Percentiles rank a stretch among this genome's conserved stretches.
Evolutionary conservation across 2,797 vertebrate species (phyloP).

Genomic region (Tympanoctomys barrerae): DNA sequence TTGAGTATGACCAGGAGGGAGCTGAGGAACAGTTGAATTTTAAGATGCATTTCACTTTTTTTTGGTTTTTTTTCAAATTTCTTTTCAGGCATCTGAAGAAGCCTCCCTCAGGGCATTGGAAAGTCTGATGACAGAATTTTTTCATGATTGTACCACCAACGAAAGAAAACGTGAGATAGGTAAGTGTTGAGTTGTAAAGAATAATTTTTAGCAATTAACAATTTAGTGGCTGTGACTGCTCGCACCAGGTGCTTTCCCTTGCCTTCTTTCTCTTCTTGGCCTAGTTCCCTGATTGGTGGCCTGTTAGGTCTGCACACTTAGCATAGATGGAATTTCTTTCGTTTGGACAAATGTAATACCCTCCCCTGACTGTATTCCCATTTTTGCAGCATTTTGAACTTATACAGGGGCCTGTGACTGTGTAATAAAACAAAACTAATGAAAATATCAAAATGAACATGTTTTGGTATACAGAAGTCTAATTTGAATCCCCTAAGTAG

Average conservation of each 20-base stretch:
- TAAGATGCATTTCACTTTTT: neutral
- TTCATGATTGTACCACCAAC: constrained; percentile 97
- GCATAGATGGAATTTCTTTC: constrained; percentile 32
- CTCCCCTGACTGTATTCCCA: neutral
- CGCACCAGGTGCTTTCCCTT: neutral
- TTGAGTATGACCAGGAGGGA: neutral
- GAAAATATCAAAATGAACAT: neutral
- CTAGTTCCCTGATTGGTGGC: neutral
- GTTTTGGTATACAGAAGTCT: neutral
- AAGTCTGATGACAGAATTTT: constrained; percentile 99
- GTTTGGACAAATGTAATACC: neutral
- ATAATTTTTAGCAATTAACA: neutral
- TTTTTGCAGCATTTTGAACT: constrained; percentile 5
- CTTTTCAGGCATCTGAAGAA: constrained; percentile 95
- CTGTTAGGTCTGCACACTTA: neutral
- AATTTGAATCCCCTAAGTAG: neutral
- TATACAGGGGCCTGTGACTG: neutral
- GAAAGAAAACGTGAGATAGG: constrained; percentile 98
- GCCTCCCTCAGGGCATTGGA: constrained; percentile 95
- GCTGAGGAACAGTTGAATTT: neutral
- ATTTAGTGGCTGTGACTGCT: neutral
- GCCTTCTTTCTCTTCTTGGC: neutral
- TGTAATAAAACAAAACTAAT: neutral
- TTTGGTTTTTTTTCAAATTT: constrained; percentile 12
- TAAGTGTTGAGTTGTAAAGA: constrained; percentile 84